Percentiles rank a stretch among this genome's conserved stretches.
These are phyloP conservation scores for Glaucopsyche alexis DNA, from an alignment of 2,888 invertebrate species.

Conservation along the genomic window DNA sequence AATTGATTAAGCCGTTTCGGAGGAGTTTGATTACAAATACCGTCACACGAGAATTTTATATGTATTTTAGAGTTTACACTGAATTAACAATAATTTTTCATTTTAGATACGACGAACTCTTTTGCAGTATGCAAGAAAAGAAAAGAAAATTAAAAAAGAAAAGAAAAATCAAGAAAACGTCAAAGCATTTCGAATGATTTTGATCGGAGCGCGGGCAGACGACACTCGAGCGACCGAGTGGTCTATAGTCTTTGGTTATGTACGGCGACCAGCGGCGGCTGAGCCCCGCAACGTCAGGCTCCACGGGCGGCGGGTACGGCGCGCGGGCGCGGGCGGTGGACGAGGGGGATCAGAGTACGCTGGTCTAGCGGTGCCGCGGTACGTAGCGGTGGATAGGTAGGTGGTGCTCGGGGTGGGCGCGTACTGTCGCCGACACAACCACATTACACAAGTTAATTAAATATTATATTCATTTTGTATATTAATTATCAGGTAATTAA, in stretches of 20 bases:
- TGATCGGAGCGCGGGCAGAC: constrained; percentile 74
- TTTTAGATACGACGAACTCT: not conserved
- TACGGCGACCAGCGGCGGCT: constrained; percentile 48
- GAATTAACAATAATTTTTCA: no score
- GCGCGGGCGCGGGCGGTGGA: constrained; percentile 48
- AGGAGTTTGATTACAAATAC: no score
- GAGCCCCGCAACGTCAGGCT: constrained; percentile 59
- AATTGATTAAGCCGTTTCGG: no score
- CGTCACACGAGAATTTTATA: no score
- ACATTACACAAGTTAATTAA: constrained; percentile 20
- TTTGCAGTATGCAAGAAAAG: constrained; percentile 29
- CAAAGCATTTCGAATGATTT: constrained; percentile 70
- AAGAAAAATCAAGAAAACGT: constrained; percentile 51
- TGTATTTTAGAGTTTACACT: no score
- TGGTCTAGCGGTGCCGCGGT: constrained; percentile 76
- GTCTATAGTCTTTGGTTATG: constrained; percentile 69
- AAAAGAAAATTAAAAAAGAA: constrained; percentile 39
- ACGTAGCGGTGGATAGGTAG: constrained; percentile 70
- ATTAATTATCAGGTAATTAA: no score
- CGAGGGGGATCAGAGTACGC: constrained; percentile 53
- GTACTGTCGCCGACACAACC: constrained; percentile 52
- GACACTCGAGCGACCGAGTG: constrained; percentile 71
- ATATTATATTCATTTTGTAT: not conserved
- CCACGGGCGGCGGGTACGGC: constrained; percentile 47
- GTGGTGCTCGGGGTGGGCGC: constrained; percentile 65